phyloP scores from a whole-genome alignment of 2,797 vertebrate species.

The Halcyon badia region DNA sequence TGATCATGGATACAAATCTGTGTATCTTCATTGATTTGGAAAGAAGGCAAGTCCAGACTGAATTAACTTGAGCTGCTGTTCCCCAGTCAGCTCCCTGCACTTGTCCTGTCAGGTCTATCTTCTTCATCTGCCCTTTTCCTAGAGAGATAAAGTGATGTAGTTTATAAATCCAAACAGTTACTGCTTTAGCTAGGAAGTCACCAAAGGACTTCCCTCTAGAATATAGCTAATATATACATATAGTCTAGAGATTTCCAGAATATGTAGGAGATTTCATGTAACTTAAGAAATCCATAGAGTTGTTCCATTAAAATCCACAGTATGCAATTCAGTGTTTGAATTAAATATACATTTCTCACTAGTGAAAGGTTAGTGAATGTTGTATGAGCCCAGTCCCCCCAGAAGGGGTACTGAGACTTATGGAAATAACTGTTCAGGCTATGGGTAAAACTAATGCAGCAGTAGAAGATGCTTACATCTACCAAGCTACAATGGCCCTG shows the following conservation, averaged over 20 bases:
- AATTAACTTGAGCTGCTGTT: background rate
- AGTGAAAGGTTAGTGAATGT: conserved; percentile 1
- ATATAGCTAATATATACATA: background rate
- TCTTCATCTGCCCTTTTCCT: background rate
- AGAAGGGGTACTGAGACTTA: background rate
- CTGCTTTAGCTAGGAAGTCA: background rate
- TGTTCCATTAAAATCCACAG: background rate
- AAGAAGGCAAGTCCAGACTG: background rate
- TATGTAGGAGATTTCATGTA: background rate
- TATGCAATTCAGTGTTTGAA: background rate
- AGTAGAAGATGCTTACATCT: background rate
- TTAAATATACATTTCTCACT: background rate
- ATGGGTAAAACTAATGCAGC: background rate
- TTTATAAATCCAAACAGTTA: background rate
- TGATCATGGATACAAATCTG: background rate
- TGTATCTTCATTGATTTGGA: background rate
- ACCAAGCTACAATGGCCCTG: background rate
- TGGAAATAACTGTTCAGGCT: background rate
- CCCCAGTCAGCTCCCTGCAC: background rate
- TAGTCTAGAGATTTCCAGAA: background rate
- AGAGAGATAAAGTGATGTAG: background rate
- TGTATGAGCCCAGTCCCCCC: background rate
- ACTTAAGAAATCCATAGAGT: background rate
- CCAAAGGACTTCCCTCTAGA: background rate
- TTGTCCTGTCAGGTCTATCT: background rate